Percentiles rank a stretch among this genome's conserved stretches.
phyloP scores from a whole-genome alignment of 2,113 vertebrate genomes.

The Sinocyclocheilus grahami region DNA sequence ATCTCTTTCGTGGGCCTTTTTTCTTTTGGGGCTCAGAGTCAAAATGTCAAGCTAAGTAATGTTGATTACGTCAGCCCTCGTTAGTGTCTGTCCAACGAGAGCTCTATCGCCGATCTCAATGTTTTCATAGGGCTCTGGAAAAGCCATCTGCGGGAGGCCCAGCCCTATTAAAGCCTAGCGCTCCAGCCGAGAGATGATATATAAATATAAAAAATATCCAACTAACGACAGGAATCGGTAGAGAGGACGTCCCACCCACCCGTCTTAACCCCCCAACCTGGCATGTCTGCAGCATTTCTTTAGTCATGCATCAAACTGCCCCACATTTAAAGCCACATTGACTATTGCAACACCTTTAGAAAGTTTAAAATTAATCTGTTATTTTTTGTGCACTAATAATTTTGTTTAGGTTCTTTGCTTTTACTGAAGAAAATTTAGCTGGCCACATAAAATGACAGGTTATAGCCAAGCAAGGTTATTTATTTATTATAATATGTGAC shows the following conservation, averaged over 20 bases:
- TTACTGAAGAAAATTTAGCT: not conserved
- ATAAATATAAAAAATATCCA: conserved; percentile 38
- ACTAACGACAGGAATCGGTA: conserved; percentile 12
- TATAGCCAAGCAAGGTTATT: no score
- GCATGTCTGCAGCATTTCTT: conserved; percentile 31
- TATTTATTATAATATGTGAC: no score
- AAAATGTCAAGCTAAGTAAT: conserved; percentile 62
- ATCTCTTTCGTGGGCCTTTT: conserved; percentile 27
- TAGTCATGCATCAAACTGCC: conserved; percentile 23
- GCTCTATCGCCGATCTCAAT: conserved; percentile 43
- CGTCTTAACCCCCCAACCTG: not conserved
- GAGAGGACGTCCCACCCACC: not conserved
- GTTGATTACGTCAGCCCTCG: conserved; percentile 62
- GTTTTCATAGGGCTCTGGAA: conserved; percentile 56
- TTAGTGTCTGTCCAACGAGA: conserved; percentile 58
- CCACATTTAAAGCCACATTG: not conserved
- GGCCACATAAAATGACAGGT: not conserved
- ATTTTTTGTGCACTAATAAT: not conserved
- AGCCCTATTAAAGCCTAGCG: conserved; percentile 48
- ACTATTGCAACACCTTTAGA: no score
- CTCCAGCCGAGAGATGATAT: conserved; percentile 41
- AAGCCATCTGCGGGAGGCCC: conserved; percentile 56
- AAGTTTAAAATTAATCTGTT: no score
- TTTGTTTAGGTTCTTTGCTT: not conserved
- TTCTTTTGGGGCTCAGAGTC: conserved; percentile 51